A percentile compares a stretch with the other conserved stretches of the same genome.
Conservation (phyloP, 2,888 invertebrate species). For the Neria commutata region DNA sequence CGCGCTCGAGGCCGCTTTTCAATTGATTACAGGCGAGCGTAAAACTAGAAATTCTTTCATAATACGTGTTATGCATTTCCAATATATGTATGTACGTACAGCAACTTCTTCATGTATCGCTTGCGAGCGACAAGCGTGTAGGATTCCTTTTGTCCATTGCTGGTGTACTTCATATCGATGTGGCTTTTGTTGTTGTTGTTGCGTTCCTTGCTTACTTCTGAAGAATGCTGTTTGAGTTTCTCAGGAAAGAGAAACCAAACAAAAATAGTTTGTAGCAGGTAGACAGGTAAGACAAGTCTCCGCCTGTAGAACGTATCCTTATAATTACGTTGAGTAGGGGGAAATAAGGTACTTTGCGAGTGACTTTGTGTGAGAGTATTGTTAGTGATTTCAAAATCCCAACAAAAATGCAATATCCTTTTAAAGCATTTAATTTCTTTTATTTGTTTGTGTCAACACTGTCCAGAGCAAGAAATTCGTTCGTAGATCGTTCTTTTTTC, state of each 20-base stretch:
- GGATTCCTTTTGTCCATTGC: conserved; percentile 57
- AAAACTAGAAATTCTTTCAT: no score
- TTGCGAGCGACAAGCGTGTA: conserved; percentile 61
- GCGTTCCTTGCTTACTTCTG: not conserved
- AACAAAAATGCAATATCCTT: conserved; percentile 3
- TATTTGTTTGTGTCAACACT: conserved; percentile 44
- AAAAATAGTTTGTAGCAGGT: not conserved
- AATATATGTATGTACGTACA: conserved; percentile 51
- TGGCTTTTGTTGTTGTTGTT: not conserved
- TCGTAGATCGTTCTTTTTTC: no score
- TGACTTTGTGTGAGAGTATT: no score
- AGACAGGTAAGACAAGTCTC: conserved; percentile 21
- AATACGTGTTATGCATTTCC: not conserved
- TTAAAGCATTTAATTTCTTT: not conserved
- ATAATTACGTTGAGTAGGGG: not conserved
- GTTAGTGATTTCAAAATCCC: not conserved
- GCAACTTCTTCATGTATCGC: conserved; percentile 60
- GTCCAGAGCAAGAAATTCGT: no score
- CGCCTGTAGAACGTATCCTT: not conserved
- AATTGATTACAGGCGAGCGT: no score
- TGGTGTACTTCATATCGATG: conserved; percentile 57
- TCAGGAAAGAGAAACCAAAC: no score
- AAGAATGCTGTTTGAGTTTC: conserved; percentile 8
- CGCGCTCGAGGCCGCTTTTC: no score
- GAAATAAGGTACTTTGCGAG: conserved; percentile 29